phyloP scores from a whole-genome alignment of 1,140 invertebrate genomes.

The Lepidostoma basale region DNA sequence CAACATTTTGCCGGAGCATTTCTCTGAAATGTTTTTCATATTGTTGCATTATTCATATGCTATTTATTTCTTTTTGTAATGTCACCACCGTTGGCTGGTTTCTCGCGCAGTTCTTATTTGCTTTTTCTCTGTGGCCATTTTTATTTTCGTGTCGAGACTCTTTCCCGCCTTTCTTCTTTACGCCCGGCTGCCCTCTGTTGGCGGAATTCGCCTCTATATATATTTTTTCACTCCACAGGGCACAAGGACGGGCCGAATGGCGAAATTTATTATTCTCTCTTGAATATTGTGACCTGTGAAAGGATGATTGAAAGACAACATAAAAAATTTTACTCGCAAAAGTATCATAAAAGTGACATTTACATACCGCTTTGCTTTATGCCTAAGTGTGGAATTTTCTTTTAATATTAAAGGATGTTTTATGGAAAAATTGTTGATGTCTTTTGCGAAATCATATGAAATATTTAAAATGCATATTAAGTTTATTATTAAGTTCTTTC shows the following conservation, averaged over 20 bases:
- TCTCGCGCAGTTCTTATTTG: slow-evolving; percentile 29
- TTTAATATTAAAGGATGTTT: too few species aligned
- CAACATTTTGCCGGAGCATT: neutral
- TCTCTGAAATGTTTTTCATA: slow-evolving; percentile 2
- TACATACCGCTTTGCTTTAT: too few species aligned
- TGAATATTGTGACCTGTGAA: neutral
- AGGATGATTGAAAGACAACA: neutral
- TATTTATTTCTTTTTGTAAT: slow-evolving; percentile 35
- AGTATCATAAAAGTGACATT: too few species aligned
- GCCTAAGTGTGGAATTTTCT: too few species aligned
- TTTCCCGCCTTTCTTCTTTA: slow-evolving; percentile 7
- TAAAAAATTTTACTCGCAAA: too few species aligned
- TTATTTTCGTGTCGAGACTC: slow-evolving; percentile 17
- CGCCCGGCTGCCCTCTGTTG: slow-evolving; percentile 17
- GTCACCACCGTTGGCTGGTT: slow-evolving; percentile 39
- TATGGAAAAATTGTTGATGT: too few species aligned
- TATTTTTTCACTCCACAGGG: slow-evolving; percentile 5
- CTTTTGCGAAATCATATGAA: too few species aligned
- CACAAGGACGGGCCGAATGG: neutral
- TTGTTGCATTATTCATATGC: slow-evolving; percentile 38
- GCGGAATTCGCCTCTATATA: neutral
- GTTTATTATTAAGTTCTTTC: too few species aligned
- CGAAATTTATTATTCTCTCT: slow-evolving; percentile 6
- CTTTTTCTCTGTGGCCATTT: slow-evolving; percentile 30
- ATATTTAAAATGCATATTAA: too few species aligned